Evolutionary conservation across 92 coral and sea anemone species (phyloP), one percentile per base, ranked within the genome.

Genomic region (Zoanthus gigantus): DNA sequence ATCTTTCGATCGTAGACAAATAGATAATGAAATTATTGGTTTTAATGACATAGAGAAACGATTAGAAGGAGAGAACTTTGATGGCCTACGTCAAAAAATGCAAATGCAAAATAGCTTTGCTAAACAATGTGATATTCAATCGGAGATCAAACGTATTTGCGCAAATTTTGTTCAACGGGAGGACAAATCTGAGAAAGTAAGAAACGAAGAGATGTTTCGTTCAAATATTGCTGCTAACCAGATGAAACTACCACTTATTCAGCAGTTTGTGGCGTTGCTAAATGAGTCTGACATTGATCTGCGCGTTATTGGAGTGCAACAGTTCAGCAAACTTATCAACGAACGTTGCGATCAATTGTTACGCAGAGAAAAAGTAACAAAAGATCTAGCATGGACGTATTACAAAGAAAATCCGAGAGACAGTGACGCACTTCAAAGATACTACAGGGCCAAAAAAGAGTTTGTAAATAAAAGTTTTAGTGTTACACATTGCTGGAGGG

Each of bases 371-470:
- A 74, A 74, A 28, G 78, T n/a, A 13, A 23, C 32, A 42, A 74
- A 74, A 47, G 78, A 74, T 46, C 50, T 16, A 17, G 78, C 78
- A 18, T 74, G 78, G 78, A 57, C 0, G 13, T 46, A 44, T 58
- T 74, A 74, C 17, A 17, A 74, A 11, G 60, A 47, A 48, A 74
- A 74, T 74, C 78, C 78, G 5, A 74, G 46, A 17, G 78, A 74
- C 9, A 74, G 58, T 53, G 78, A 74, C 16, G 56, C 78, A 17
- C 78, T 17, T 4, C 78, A 46, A 45, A 44, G 58, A 44, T 74
- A 74, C 78, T 74, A 74, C 78, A 74, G 78, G 23, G 78, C 78
- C 2, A 74, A 74, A 8, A 47, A 46, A 74, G 78, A 74, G 60
- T 74, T 45, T 30, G 46, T 31, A 23, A 7, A 46, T 12, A 74